Evolutionary conservation across 2,888 invertebrate species (phyloP).

Genomic region (Limenitis camilla): DNA sequence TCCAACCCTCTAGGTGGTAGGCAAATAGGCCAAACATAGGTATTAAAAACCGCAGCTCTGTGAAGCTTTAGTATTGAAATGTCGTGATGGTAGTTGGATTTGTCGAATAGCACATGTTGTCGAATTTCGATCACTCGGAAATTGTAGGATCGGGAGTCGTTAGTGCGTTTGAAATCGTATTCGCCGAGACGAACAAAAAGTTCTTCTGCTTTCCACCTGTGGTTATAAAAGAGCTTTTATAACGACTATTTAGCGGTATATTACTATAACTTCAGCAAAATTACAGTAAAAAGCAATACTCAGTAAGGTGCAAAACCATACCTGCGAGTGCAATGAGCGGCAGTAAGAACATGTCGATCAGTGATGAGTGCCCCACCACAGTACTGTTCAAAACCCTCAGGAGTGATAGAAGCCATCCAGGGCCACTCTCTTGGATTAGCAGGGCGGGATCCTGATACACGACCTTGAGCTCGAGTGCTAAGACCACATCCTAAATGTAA

Average conservation of each 20-base stretch:
- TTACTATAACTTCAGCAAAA: too few relatives aligned
- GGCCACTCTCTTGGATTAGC: conserved; percentile 84
- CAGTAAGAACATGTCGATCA: conserved; percentile 84
- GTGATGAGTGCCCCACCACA: conserved; percentile 90
- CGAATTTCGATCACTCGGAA: conserved; percentile 79
- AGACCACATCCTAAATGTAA: conserved; percentile 73
- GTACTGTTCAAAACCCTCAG: conserved; percentile 74
- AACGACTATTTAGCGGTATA: too few relatives aligned
- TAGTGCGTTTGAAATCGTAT: conserved; percentile 80
- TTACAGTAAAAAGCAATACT: too few relatives aligned
- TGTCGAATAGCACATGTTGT: conserved; percentile 80
- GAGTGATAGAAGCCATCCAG: conserved; percentile 87
- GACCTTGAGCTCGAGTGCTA: conserved; percentile 63
- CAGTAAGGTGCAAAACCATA: conserved; percentile 31
- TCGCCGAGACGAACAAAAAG: conserved; percentile 85
- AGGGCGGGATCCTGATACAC: conserved; percentile 77
- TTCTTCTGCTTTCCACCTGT: conserved; percentile 74
- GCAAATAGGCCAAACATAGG: conserved; percentile 89
- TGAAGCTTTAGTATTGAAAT: conserved; percentile 83
- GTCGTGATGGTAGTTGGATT: conserved; percentile 82
- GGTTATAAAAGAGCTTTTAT: not conserved
- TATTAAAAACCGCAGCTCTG: conserved; percentile 79
- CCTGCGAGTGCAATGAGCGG: conserved; percentile 82
- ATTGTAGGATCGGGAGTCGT: conserved; percentile 82
- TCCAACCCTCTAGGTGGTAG: conserved; percentile 79